phyloP scores from a whole-genome alignment of 2,888 invertebrate species.

The Caenorhabditis sp. region DNA sequence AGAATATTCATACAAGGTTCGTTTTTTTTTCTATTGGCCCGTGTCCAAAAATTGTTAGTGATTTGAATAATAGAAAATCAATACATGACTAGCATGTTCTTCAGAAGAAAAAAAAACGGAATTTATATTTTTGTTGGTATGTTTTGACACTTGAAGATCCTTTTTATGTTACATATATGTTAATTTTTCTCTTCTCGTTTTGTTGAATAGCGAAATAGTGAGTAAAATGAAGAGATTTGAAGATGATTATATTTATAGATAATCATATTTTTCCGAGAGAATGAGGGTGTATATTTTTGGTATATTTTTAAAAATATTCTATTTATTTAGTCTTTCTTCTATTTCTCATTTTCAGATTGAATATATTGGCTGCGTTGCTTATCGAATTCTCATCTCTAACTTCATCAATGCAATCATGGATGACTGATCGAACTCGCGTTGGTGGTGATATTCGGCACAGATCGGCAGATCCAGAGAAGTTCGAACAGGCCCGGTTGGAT shows the following conservation, averaged over 20 bases:
- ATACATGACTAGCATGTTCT: background rate
- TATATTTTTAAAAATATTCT: background rate
- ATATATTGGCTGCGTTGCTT: constrained; percentile 58
- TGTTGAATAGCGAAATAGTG: background rate
- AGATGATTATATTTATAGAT: background rate
- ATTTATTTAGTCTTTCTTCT: too few species aligned
- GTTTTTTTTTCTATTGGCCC: background rate
- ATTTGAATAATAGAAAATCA: background rate
- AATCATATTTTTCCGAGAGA: background rate
- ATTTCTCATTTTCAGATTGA: constrained; percentile 44
- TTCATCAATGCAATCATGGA: constrained; percentile 64
- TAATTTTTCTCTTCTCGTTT: background rate
- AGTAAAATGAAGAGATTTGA: background rate
- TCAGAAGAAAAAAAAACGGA: too few species aligned
- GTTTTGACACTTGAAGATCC: too few species aligned
- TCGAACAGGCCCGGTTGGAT: constrained; percentile 28
- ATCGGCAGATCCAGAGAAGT: constrained; percentile 49
- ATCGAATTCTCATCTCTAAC: constrained; percentile 61
- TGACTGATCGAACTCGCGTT: constrained; percentile 50
- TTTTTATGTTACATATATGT: background rate
- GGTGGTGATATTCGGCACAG: constrained; percentile 52
- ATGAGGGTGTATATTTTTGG: background rate
- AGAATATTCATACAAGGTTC: constrained; percentile 48
- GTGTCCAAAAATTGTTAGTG: background rate
- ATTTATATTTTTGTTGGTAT: too few species aligned